Conservation (phyloP, 2,113 vertebrate species). For the Columbina picui region DNA sequence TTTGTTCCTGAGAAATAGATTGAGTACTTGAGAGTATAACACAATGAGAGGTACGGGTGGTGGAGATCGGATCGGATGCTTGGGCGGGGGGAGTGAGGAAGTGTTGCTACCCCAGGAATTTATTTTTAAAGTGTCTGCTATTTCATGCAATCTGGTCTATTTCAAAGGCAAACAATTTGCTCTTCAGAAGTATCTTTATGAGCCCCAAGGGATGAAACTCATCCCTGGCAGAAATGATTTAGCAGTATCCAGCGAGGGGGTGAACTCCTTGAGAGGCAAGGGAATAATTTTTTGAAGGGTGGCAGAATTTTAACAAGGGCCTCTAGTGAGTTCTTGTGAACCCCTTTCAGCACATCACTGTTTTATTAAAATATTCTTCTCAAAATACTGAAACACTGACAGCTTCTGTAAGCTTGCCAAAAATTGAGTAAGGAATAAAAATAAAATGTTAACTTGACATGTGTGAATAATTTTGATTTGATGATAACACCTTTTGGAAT, state of each 20-base stretch:
- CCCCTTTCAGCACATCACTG: conserved; percentile 74
- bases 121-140: conserved; percentile 75
- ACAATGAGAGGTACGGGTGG: conserved; percentile 65
- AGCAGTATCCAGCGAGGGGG: conserved; percentile 69
- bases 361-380: conserved; percentile 74
- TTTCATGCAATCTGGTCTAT: conserved; percentile 74
- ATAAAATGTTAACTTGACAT: conserved; percentile 77
- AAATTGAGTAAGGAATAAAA: conserved; percentile 77
- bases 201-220: conserved; percentile 72
- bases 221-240: conserved; percentile 74
- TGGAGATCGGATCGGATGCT: conserved; percentile 60
- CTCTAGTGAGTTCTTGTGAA: conserved; percentile 74
- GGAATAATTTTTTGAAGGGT: conserved; percentile 75
- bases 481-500: conserved; percentile 76
- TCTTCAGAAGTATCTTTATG: conserved; percentile 69
- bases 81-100: conserved; percentile 53
- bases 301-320: conserved; percentile 77
- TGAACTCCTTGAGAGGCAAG: conserved; percentile 71
- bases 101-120: conserved; percentile 73
- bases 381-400: conserved; percentile 72
- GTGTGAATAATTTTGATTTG: conserved; percentile 79
- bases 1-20: conserved; percentile 62
- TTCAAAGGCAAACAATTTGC: conserved; percentile 72
- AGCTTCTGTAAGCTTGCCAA: conserved; percentile 76
- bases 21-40: conserved; percentile 69